Evolutionary conservation across 1,140 invertebrate species (phyloP), one percentile per base, ranked within the genome.

Genomic region (Saccostrea glomerata): DNA sequence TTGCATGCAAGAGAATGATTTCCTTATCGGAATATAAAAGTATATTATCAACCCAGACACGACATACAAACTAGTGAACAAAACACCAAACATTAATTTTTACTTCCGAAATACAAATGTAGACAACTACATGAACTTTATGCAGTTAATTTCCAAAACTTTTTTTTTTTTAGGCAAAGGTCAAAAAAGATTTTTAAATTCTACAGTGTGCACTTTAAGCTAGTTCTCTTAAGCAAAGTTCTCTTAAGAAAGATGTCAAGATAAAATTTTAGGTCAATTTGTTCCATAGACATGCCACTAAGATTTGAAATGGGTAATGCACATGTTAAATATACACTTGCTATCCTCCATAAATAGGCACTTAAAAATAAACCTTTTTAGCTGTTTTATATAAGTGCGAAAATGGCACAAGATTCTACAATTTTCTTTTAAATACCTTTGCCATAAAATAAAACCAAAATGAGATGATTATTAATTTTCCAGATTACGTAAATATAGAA

Each of bases 11-110:
- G 15, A 30, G 70, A 77, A 36, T 25, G 25, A 36, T 30, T 36
- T 77, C 70, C 70, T 30, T 30, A 30, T 77, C 70, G 4, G 30
- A 25, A 11, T 5, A 23, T 47, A 47, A 47, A 36, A 77, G 25
- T 77, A 36, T 77, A 77, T 77, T 77, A 36, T 77, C 70, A 77
- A 77, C 70, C 70, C 23, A 77, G 25, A 36, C 70, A 77, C 30
- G 70, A 25, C 70, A 77, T 30, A 23, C 70, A 77, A 77, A 77
- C 70, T 25, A 77, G 0, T 25, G 30, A 30, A 77, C 70, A 77
- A 77, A 77, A 77, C 70, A 30, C 25, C 30, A 77, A 77, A 77
- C 70, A 30, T 77, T 15, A 77, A 30, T n/a, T 77, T 15, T 77
- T 77, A 77, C 70, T 36, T 15, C 70, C 2, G 30, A 77, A 30